Base-by-base conservation (phyloP, 2,888 invertebrate genomes). In the Rhogogaster chlorosoma region DNA sequence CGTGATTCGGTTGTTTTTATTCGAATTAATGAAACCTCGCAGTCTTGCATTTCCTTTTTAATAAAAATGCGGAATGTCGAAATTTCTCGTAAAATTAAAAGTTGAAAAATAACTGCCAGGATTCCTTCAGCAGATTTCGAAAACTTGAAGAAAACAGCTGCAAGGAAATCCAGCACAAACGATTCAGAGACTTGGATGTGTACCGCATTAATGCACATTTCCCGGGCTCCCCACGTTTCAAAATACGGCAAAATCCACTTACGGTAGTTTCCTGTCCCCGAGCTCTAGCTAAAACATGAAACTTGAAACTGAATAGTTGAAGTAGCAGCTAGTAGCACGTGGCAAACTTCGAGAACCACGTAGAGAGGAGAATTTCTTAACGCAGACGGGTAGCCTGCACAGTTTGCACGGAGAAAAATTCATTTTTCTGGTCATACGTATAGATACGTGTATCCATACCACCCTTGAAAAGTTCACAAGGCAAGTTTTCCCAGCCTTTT, bases 271-370 rank as follows among this genome's bases (percentile, higher is more conserved):
- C 22, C 38, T 38, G 38, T 36, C 71, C 71, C 36, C 71, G n/a
- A n/a, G 71, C 71, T 36, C 38, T 22, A 38, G 38, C n/a, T 22
- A 71, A 22, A 71, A 71, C 71, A 71, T 42, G 71, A 71, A 71
- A 71, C 71, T 71, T 38, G 71, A 38, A 36, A 42, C 38, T 71
- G 71, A 71, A 42, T 38, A 71, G 42, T 71, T 10, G 10, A 7
- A 42, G 71, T 42, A 42, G 42, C 38, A 71, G 71, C 71, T 38
- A n/a, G 71, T n/a, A 71, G 71, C 71, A 71, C 71, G 71, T 71
- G 26, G 38, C 71, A 42, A 71, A 42, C 71, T 71, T 22, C 38
- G n/a, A 36, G 22, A 38, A 71, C 22, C 71, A 71, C 71, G 71
- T 42, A 71, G 71, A 71, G 71, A 71, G 9, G 71, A 71, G 10